phyloP scores from a whole-genome alignment of 2,888 invertebrate genomes.

The Choreutis nemorana region DNA sequence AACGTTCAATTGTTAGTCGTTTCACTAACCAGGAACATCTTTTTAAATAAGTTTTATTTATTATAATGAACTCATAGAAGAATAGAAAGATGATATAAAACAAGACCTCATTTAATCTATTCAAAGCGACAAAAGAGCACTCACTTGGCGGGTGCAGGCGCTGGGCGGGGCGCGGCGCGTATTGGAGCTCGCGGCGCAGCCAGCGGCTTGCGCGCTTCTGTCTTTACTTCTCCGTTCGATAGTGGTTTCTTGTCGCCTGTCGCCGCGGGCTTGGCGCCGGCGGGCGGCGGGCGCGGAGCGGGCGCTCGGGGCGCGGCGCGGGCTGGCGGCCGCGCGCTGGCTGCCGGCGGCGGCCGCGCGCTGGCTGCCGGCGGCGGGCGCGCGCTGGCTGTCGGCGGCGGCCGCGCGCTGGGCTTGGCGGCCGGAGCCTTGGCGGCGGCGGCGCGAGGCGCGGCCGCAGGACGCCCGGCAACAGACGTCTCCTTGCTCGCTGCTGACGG shows the following conservation, averaged over 20 bases:
- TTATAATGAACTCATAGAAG: too few relatives aligned
- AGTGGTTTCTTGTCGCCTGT: conserved; percentile 66
- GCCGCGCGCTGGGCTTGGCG: conserved; percentile 17
- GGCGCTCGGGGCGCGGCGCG: conserved; percentile 12
- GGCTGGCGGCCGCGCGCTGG: conserved; percentile 17
- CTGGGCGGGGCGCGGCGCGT: conserved; percentile 12
- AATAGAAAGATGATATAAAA: too few relatives aligned
- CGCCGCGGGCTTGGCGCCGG: conserved; percentile 14
- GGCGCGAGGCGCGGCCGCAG: conserved; percentile 11
- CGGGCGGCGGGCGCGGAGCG: conserved; percentile 2
- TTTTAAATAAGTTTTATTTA: too few relatives aligned
- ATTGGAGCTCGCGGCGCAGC: conserved; percentile 18
- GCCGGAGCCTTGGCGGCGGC: conserved; percentile 18
- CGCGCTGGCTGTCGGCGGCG: conserved; percentile 13
- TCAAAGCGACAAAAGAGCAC: too few relatives aligned
- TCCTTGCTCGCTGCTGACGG: neutral
- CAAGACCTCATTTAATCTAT: too few relatives aligned
- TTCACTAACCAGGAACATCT: too few relatives aligned
- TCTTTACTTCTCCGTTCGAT: conserved; percentile 64
- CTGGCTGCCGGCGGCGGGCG: conserved; percentile 10
- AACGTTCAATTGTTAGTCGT: too few relatives aligned
- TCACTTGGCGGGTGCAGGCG: conserved; percentile 19
- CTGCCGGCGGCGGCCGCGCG: conserved; percentile 19
- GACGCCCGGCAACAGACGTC: conserved; percentile 10
- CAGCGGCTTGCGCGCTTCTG: conserved; percentile 18